Evolutionary conservation across 2,113 vertebrate species (phyloP), one percentile per base, ranked within the genome.

Genomic region (Anhinga rufa): DNA sequence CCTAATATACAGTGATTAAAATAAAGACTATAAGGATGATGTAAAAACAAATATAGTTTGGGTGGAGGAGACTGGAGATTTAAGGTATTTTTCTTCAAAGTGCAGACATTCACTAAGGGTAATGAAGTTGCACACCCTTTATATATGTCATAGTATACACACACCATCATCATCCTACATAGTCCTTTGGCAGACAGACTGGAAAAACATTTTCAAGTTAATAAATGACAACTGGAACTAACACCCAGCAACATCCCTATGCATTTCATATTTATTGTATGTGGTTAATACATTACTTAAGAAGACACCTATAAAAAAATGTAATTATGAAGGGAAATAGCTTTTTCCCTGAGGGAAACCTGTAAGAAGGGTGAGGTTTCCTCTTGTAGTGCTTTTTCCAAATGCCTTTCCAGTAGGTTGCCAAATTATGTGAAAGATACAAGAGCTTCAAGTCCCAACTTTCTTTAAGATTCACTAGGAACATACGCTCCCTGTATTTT

Each of bases 131-230:
- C 80, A 95, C 57, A 71, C 64, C 65, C 86, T 82, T 82, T 49
- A 65, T 42, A 29, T 84, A 75, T 82, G 51, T 91, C 86, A 79
- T 76, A 80, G 61, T 86, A 54, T 76, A 42, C 4, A 31, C 42
- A 82, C 11, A 85, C 22, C 32, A 29, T 49, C 62, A 44, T 82
- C 54, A 70, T 87, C 58, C 82, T 85, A 44, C 32, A 42, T 24
- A 85, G 66, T 66, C n/a, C 24, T 92, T 84, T 95, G 94, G 92
- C 86, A 85, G 38, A 54, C 14, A 90, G 62, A 38, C 78, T 90
- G 92, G 94, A 90, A 97, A 95, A 96, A 80, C 19, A 22, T 89
- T 82, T 95, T 65, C 48, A 92, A 88, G 34, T 85, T 72, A 91
- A 79, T 51, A 87, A 70, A 95, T 74, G 36, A 66, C 74, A 89